Percentiles rank a stretch among this genome's conserved stretches.
phyloP scores from a whole-genome alignment of 2,797 vertebrate species.

The Echiichthys vipera region DNA sequence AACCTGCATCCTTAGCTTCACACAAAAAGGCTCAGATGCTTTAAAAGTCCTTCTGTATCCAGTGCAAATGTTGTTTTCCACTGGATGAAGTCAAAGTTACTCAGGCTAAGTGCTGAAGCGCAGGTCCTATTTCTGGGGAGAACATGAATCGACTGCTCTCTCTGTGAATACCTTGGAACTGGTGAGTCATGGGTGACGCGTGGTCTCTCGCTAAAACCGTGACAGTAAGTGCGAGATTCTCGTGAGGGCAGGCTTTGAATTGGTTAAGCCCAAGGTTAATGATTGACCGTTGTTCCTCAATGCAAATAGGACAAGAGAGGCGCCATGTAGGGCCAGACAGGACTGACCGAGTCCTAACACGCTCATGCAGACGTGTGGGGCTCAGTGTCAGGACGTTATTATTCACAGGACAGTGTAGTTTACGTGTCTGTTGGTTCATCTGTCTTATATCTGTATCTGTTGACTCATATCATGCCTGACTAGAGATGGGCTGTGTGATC shows the following conservation, averaged over 20 bases:
- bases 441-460: no score
- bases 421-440: neutral
- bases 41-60: neutral
- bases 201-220: no score
- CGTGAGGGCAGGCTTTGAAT: constrained; percentile 36
- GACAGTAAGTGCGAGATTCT: neutral
- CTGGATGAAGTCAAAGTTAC: neutral
- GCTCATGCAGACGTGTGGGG: neutral
- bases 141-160: neutral
- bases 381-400: no score
- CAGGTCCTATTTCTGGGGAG: neutral
- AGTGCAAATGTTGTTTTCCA: neutral
- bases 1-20: constrained; percentile 8
- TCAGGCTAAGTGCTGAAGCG: neutral
- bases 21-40: neutral
- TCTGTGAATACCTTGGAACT: neutral
- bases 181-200: neutral
- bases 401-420: neutral
- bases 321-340: constrained; percentile 6
- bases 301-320: constrained; percentile 58
- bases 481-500: no score
- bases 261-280: constrained; percentile 69
- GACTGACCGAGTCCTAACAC: neutral
- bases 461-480: no score
- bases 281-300: constrained; percentile 57